Conservation (phyloP, 2,797 vertebrate species). For the Periparus ater region DNA sequence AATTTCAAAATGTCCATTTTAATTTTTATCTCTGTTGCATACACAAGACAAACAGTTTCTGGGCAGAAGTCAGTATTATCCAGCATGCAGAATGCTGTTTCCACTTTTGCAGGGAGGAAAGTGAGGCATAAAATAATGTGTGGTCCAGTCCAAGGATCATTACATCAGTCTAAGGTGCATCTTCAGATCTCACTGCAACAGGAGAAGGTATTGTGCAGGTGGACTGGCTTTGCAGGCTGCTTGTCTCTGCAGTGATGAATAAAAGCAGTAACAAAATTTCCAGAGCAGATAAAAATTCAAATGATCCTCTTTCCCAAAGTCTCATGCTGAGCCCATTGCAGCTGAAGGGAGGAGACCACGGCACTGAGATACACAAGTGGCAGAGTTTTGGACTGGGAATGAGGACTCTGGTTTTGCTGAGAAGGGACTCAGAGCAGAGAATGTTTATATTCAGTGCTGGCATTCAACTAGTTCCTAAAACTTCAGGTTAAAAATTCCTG, state of each 20-base stretch:
- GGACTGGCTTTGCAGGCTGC: not conserved
- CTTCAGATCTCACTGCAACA: not conserved
- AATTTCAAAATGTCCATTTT: not conserved
- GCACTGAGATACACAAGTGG: not conserved
- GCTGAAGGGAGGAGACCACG: not conserved
- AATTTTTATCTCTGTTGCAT: not conserved
- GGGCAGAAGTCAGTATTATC: not conserved
- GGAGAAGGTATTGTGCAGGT: not conserved
- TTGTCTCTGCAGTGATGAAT: not conserved
- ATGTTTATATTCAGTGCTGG: not conserved
- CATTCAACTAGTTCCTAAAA: not conserved
- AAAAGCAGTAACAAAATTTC: not conserved
- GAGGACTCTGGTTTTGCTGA: not conserved
- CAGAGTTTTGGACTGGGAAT: not conserved
- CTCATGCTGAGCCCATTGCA: not conserved
- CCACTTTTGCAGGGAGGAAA: not conserved
- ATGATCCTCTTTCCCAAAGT: not conserved
- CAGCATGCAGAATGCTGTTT: not conserved
- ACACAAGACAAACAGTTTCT: not conserved
- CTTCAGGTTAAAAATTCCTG: not conserved
- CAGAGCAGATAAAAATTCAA: constrained; percentile 4
- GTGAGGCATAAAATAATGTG: not conserved
- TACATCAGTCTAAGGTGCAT: not conserved
- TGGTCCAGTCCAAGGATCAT: not conserved
- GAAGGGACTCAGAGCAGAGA: not conserved